Conservation (phyloP, 2,888 invertebrate genomes). For the Cancer borealis region DNA sequence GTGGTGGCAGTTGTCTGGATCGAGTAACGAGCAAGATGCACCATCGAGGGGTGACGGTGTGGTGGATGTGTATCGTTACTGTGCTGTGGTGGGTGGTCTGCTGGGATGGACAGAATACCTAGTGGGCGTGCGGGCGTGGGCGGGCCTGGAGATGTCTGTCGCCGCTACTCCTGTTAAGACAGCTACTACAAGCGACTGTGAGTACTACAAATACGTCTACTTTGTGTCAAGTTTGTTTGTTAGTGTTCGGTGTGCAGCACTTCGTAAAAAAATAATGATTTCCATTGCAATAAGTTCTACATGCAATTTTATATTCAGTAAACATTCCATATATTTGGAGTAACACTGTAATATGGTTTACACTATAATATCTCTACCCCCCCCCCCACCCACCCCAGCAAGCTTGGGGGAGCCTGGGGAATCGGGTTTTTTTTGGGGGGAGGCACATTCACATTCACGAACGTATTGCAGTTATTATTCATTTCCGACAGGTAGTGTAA, state of each 20-base stretch:
- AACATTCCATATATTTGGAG: too few relatives aligned
- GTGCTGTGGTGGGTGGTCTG: constrained; percentile 53
- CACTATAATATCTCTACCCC: too few relatives aligned
- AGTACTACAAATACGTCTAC: constrained; percentile 37
- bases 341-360: too few relatives aligned
- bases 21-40: not conserved
- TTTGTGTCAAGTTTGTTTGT: not conserved
- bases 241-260: not conserved
- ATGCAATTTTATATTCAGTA: too few relatives aligned
- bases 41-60: not conserved
- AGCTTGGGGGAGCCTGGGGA: too few relatives aligned
- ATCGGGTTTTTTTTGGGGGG: too few relatives aligned
- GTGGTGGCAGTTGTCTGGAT: not conserved
- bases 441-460: too few relatives aligned
- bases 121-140: constrained; percentile 67
- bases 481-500: too few relatives aligned
- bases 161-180: constrained; percentile 48
- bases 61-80: constrained; percentile 58
- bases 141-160: constrained; percentile 50
- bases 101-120: constrained; percentile 63
- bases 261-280: too few relatives aligned
- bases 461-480: too few relatives aligned
- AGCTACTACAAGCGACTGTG: constrained; percentile 60
- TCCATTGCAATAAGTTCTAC: too few relatives aligned
- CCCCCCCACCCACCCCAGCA: too few relatives aligned